Conservation (phyloP, 2,113 vertebrate genomes). For the Conger conger region DNA sequence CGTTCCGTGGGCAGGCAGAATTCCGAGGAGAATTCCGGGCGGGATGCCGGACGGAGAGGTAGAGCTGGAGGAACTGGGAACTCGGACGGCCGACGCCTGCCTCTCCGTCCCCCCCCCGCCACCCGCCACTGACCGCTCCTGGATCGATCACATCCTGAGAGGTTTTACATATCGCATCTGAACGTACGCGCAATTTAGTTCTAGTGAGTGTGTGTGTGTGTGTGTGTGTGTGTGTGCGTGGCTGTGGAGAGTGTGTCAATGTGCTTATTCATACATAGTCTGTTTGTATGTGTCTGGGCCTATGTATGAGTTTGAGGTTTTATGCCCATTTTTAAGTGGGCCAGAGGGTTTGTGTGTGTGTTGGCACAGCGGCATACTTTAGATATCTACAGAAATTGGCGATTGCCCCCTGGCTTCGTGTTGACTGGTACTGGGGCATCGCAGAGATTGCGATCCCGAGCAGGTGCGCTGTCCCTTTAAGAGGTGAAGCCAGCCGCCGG, state of each 20-base stretch:
- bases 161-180: neutral
- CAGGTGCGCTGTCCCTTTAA: neutral
- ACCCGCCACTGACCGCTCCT: neutral
- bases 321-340: no score
- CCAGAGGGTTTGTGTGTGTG: no score
- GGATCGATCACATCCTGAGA: neutral
- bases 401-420: no score
- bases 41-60: neutral
- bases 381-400: no score
- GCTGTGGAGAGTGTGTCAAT: neutral
- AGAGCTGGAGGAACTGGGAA: neutral
- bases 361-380: no score
- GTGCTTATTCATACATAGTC: no score
- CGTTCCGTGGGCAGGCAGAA: neutral
- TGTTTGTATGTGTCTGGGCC: no score
- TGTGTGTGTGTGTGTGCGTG: neutral
- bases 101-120: neutral
- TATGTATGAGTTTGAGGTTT: no score
- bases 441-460: no score
- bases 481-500: neutral
- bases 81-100: neutral
- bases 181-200: neutral
- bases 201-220: neutral
- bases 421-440: no score
- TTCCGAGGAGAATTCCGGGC: neutral